Evolutionary conservation across 2,888 invertebrate species (phyloP), one percentile per base, ranked within the genome.

Genomic region (Netelia melanura): DNA sequence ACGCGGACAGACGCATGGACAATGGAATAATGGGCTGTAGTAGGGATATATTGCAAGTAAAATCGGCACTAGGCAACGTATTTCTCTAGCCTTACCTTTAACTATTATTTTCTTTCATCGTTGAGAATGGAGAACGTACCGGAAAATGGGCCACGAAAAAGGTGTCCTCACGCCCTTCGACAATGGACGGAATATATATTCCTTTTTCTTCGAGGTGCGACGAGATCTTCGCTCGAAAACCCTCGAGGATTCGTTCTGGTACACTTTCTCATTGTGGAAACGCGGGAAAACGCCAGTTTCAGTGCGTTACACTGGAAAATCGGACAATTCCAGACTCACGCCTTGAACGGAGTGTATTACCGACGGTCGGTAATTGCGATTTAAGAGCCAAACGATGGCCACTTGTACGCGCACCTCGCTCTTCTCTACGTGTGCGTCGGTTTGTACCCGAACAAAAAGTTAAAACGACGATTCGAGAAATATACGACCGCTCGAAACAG

Each of bases 101-200:
- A 43, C 70, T 30, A 83, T 83, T 82, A 83, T 85, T 79, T 82
- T 88, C 86, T 83, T 87, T 84, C 86, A 81, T 68, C 52, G 80
- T 43, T 88, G 88, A 30, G 30, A 89, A 89, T 88, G 87, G 89
- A 76, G 85, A 81, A 87, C 86, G 81, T 85, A 86, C 77, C 64
- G 88, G 90, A 91, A 91, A 90, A 88, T 88, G 86, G 81, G 83
- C 86, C 82, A 84, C 88, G 88, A 84, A 88, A 87, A 86, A 84
- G 70, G 17, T 56, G 30, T 65, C 89, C 88, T 89, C 90, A 90
- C 90, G 89, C 91, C 90, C 86, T 81, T 85, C 86, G 86, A 89
- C 90, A 91, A 90, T 90, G 81, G 48, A 62, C 75, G n/a, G 72
- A 67, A 78, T 61, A 79, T 62, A 76, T 76, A 70, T 75, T 62